Base-by-base conservation (phyloP, 1,140 invertebrate genomes). In the Platyscapa corneri region DNA sequence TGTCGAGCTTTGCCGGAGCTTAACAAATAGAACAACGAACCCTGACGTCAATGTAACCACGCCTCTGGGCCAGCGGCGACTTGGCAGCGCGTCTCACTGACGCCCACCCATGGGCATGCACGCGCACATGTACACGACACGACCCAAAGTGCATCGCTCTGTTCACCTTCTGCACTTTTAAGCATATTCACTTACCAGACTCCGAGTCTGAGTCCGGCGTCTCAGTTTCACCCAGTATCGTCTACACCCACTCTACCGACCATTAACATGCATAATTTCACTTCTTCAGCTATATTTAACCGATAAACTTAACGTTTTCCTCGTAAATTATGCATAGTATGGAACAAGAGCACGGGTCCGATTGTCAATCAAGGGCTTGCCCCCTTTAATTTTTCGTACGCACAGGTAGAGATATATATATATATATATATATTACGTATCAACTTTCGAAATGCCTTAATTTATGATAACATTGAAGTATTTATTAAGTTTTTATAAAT, bases 41-140 rank as follows among this genome's bases (percentile, higher is more conserved):
- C 85, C 86, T 91, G 90, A 91, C 91, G 91, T 91, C 89, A 90
- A 88, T 89, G 89, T 89, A 91, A 91, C 91, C 91, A 91, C 91
- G 90, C 90, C 91, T 89, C 79, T 79, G 53, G 78, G 42, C 67
- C 77, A 46, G 37, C 60, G 34, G 6, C 32, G 30, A 30, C 82
- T 80, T 60, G 65, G 23, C 42, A 46, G 42, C 42, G 42, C 42
- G 12, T 46, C 42, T 46, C 42, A 46, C 42, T 53, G 49, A 14
- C 23, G 10, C 23, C 23, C 65, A 30, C 65, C 32, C 65, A 18
- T 12, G 65, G 30, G 32, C 65, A 34, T 70, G 14, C 65, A 18
- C 56, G 1, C 56, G 10, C 23, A 10, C 56, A 27, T 14, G 20
- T 60, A 27, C 23, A 3, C 20, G 56, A 27, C 2, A 23, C 56